Percentiles rank a stretch among this genome's conserved stretches.
Conservation (phyloP, 2,113 vertebrate species). For the Hyaena hyaena region DNA sequence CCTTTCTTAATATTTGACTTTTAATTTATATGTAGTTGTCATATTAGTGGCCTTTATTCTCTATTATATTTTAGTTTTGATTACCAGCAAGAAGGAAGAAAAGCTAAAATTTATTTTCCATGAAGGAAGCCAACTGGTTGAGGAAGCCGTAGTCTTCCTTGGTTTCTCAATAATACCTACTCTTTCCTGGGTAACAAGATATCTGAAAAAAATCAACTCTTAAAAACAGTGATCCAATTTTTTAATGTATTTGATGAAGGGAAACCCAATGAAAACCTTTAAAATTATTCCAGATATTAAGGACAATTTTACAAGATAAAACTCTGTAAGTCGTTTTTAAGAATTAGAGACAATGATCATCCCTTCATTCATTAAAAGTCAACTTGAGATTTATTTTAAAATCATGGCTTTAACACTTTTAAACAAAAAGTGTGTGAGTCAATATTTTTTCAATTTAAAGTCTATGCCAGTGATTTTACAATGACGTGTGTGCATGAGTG, state of each 20-base stretch:
- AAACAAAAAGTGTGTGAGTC: background rate
- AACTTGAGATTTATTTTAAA: slow-evolving; percentile 11
- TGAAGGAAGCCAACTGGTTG: background rate
- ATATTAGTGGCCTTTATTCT: background rate
- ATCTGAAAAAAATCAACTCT: background rate
- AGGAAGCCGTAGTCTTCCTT: background rate
- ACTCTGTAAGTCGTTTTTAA: background rate
- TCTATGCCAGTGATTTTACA: background rate
- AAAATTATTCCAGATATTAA: background rate
- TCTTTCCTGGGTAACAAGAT: background rate
- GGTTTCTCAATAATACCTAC: background rate
- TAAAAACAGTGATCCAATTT: background rate
- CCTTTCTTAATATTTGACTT: background rate
- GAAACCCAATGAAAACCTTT: background rate
- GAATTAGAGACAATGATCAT: background rate
- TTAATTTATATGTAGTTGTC: background rate
- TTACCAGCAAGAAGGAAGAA: background rate
- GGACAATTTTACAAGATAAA: background rate
- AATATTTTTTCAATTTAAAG: background rate
- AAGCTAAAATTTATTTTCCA: background rate
- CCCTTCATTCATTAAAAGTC: background rate
- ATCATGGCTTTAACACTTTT: background rate
- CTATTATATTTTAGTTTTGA: background rate
- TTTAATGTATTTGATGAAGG: background rate
- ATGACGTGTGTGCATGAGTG: background rate